Percentiles rank a stretch among this genome's conserved stretches.
Evolutionary conservation across 2,888 invertebrate genomes (phyloP).

Genomic region (Diaprepes abbreviatus): DNA sequence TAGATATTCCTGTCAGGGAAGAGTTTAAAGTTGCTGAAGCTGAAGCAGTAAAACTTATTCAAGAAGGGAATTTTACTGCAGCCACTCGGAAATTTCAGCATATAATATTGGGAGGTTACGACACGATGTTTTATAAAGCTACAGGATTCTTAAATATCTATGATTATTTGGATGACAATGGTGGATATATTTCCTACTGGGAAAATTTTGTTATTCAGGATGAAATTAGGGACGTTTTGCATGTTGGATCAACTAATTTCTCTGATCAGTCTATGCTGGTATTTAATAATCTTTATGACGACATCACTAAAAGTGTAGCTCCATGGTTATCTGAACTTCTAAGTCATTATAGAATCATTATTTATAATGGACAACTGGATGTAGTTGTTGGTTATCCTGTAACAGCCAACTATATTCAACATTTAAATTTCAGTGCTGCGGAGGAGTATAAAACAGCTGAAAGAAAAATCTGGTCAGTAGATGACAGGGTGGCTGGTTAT

Average conservation of each 20-base stretch:
- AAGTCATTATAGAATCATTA: too few relatives aligned
- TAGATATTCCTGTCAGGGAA: too few relatives aligned
- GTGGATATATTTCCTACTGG: slow-evolving; percentile 22
- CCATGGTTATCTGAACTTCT: slow-evolving; percentile 69
- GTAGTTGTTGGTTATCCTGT: slow-evolving; percentile 79
- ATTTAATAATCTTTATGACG: slow-evolving; percentile 61
- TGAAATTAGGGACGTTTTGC: slow-evolving; percentile 39
- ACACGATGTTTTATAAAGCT: not conserved
- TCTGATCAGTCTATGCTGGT: slow-evolving; percentile 13
- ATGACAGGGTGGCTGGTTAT: slow-evolving; percentile 78
- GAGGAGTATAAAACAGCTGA: too few relatives aligned
- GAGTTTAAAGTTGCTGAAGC: too few relatives aligned
- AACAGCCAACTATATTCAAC: slow-evolving; percentile 90
- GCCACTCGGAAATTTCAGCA: slow-evolving; percentile 72
- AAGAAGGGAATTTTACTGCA: slow-evolving; percentile 74
- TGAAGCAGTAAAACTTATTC: slow-evolving; percentile 72
- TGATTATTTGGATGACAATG: slow-evolving; percentile 27
- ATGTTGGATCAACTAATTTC: slow-evolving; percentile 32
- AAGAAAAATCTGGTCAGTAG: too few relatives aligned
- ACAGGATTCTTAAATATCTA: slow-evolving; percentile 33
- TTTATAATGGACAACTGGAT: too few relatives aligned
- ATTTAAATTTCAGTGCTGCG: too few relatives aligned
- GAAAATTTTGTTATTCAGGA: slow-evolving; percentile 22
- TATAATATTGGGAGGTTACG: not conserved
- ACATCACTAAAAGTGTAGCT: slow-evolving; percentile 69